These are phyloP conservation scores for Brevimyrus niger DNA, from an alignment of 2,113 vertebrate genomes.

Conservation along the genomic window DNA sequence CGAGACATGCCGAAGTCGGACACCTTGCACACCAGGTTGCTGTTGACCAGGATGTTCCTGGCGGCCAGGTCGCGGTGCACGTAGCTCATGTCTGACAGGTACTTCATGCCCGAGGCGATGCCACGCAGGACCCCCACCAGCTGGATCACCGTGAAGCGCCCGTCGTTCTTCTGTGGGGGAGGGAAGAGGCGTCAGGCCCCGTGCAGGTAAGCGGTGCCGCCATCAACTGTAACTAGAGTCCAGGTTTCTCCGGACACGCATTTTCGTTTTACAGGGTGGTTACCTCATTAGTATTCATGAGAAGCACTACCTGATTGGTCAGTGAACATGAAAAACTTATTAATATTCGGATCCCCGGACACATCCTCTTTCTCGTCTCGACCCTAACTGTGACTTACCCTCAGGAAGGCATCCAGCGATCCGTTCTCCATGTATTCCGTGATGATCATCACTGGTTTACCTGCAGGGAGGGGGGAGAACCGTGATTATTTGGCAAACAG, in stretches of 20 bases:
- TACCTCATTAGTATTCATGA: no score
- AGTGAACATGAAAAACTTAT: no score
- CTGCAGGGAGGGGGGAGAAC: conserved; percentile 52
- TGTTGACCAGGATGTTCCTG: conserved; percentile 93
- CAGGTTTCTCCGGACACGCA: no score
- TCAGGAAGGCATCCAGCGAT: conserved; percentile 94
- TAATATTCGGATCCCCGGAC: no score
- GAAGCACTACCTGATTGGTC: no score
- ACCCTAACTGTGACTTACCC: conserved; percentile 66
- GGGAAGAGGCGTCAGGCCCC: not conserved
- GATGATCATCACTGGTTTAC: conserved; percentile 99
- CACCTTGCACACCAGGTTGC: conserved; percentile 97
- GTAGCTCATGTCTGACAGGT: conserved; percentile 96
- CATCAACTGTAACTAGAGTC: conserved; percentile 21
- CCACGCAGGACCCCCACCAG: conserved; percentile 93
- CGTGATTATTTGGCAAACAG: conserved; percentile 9
- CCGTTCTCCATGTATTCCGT: conserved; percentile 99
- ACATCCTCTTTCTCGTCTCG: no score
- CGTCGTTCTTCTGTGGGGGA: conserved; percentile 83
- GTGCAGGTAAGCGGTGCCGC: not conserved
- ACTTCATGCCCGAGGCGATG: conserved; percentile 96
- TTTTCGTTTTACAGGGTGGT: no score
- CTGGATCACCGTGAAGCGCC: conserved; percentile 94
- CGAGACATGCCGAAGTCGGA: conserved; percentile 98
- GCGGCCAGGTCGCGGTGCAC: conserved; percentile 93